These are phyloP conservation scores for Hypanus sabinus DNA, from an alignment of 2,113 vertebrate genomes.

Conservation along the genomic window DNA sequence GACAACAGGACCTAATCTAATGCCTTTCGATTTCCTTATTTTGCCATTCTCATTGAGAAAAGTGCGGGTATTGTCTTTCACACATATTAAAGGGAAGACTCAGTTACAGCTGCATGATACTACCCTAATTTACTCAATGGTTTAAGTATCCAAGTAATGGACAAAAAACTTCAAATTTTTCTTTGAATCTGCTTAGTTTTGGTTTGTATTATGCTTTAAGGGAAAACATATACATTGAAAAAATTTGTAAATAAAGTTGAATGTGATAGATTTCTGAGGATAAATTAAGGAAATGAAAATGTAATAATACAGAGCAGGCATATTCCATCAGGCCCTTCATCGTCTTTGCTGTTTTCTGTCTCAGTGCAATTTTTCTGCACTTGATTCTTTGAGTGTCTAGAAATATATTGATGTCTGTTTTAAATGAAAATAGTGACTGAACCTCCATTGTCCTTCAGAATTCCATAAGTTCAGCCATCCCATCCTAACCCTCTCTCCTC, in stretches of 20 bases:
- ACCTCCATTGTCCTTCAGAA: no score
- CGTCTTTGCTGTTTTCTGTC: no score
- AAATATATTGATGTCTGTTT: not conserved
- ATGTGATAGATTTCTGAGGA: not conserved
- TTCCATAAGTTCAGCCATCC: no score
- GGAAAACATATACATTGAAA: not conserved
- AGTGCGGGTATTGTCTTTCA: not conserved
- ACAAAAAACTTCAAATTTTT: not conserved
- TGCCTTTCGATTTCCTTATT: not conserved
- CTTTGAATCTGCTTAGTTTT: not conserved
- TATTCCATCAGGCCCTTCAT: no score
- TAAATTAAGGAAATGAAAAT: no score
- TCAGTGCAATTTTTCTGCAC: no score
- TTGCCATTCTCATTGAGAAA: not conserved
- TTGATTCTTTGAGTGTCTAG: no score
- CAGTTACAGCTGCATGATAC: not conserved
- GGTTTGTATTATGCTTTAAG: not conserved
- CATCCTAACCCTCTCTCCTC: no score
- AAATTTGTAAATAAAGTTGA: not conserved
- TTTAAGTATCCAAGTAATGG: not conserved
- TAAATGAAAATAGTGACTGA: no score
- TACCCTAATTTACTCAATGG: not conserved
- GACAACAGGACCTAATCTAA: no score
- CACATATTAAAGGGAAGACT: not conserved
- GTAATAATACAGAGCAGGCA: no score